phyloP scores from a whole-genome alignment of 2,888 invertebrate genomes.

The Harpalus rufipes region DNA sequence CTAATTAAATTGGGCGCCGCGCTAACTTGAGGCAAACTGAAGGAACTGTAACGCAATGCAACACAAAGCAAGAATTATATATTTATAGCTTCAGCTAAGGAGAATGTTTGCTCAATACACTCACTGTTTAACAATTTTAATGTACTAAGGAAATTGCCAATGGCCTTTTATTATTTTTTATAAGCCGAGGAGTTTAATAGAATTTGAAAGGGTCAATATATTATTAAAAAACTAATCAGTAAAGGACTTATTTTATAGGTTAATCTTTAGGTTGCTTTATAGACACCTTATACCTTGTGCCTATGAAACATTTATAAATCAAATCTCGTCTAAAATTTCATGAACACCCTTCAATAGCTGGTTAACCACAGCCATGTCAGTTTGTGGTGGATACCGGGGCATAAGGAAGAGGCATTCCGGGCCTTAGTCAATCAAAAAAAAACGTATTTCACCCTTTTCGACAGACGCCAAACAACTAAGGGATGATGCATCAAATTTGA shows the following conservation, averaged over 20 bases:
- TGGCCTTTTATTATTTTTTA: not conserved
- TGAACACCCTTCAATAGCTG: too few relatives aligned
- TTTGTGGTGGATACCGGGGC: too few relatives aligned
- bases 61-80: not conserved
- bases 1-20: slow-evolving; percentile 72
- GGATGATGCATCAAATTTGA: too few relatives aligned
- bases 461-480: too few relatives aligned
- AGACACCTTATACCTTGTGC: too few relatives aligned
- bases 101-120: not conserved
- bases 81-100: not conserved
- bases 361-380: too few relatives aligned
- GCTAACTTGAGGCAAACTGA: not conserved
- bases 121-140: not conserved
- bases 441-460: too few relatives aligned
- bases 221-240: slow-evolving; percentile 4
- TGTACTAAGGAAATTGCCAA: not conserved
- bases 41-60: not conserved
- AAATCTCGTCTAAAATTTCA: too few relatives aligned
- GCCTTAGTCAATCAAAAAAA: too few relatives aligned
- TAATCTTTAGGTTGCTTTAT: too few relatives aligned
- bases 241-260: not conserved
- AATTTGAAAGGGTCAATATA: not conserved
- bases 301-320: too few relatives aligned
- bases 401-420: too few relatives aligned
- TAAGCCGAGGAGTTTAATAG: not conserved